Conservation (phyloP, 2,797 vertebrate genomes). For the Decapterus maruadsi region DNA sequence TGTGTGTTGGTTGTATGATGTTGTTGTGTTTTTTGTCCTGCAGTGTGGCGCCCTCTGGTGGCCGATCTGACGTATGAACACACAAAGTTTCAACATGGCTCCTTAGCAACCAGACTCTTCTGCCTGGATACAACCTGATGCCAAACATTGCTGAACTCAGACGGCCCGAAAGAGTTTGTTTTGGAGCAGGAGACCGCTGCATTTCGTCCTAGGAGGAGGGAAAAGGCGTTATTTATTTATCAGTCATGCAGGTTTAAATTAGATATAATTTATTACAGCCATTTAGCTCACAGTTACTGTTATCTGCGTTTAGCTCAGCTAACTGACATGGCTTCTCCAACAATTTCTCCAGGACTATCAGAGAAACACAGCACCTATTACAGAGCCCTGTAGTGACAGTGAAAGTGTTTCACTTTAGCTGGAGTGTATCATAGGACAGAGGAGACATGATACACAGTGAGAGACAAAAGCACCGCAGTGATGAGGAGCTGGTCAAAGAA, state of each 20-base stretch:
- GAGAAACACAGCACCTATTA: background rate
- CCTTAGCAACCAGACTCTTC: conserved; percentile 78
- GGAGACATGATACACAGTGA: conserved; percentile 83
- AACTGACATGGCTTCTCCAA: background rate
- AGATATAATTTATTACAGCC: background rate
- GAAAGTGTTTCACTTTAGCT: background rate
- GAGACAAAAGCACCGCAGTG: conserved; percentile 70
- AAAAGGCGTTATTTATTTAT: background rate
- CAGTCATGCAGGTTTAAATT: background rate
- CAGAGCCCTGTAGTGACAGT: background rate
- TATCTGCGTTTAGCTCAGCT: background rate
- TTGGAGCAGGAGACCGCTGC: background rate
- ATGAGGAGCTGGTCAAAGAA: conserved; percentile 88
- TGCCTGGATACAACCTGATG: conserved; percentile 65
- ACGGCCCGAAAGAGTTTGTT: background rate
- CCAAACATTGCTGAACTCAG: conserved; percentile 62
- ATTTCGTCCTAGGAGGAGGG: background rate
- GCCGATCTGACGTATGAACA: background rate
- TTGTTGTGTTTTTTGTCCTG: background rate
- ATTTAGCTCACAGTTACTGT: too few species aligned
- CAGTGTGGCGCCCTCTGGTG: conserved; percentile 71
- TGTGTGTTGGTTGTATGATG: background rate
- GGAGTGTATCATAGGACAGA: background rate
- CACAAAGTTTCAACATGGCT: conserved; percentile 67
- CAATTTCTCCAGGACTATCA: background rate